A percentile compares a stretch with the other conserved stretches of the same genome.
These are phyloP conservation scores for Linyphia triangularis DNA, from an alignment of 2,888 invertebrate species.

Conservation along the genomic window DNA sequence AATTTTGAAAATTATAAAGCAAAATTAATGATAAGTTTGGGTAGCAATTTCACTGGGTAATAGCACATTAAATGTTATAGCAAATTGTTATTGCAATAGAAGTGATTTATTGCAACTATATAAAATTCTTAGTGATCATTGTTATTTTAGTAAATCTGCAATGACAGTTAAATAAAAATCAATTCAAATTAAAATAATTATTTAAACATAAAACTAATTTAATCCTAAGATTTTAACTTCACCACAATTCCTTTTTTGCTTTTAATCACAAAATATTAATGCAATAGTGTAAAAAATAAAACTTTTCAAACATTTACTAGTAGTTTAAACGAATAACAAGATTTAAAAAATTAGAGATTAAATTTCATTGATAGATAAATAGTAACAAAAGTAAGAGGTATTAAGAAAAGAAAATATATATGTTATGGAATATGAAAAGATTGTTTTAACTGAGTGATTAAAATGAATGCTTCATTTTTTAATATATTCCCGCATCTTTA, in stretches of 20 bases:
- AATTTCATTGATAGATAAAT: neutral
- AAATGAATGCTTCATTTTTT: neutral
- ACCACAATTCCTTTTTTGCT: neutral
- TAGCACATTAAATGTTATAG: no score
- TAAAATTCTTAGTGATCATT: no score
- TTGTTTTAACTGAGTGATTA: neutral
- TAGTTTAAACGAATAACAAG: conserved; percentile 4
- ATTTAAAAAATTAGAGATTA: neutral
- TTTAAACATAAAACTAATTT: no score
- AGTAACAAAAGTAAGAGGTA: neutral
- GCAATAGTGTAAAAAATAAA: neutral
- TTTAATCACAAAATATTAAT: neutral
- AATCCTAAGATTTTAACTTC: neutral
- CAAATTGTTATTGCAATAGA: no score
- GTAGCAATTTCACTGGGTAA: no score
- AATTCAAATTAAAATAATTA: no score
- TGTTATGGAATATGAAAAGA: neutral
- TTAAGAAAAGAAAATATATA: neutral
- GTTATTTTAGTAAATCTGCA: no score
- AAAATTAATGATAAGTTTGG: no score
- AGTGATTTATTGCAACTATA: no score
- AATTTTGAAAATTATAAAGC: no score
- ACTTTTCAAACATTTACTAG: neutral
- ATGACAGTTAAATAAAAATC: no score
- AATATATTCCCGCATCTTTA: neutral